Base-by-base conservation (phyloP, 2,797 vertebrate genomes). In the Sylvia borin region DNA sequence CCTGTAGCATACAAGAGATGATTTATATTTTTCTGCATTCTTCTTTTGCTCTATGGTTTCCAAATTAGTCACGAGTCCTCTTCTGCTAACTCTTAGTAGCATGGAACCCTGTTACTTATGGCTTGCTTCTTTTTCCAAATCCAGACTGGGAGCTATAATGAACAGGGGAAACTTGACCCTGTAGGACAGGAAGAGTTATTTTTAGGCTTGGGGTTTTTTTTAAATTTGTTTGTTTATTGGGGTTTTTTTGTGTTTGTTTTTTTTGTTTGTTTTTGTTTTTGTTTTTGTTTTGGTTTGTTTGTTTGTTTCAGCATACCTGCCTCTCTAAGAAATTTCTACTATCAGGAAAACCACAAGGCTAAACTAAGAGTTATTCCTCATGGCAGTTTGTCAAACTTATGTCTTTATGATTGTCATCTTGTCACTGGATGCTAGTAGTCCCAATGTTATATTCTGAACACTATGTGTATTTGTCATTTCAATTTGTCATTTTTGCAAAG, bases 401-500 rank as follows among this genome's bases (percentile, higher is more conserved):
- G 27, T 13, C 31, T 73, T 67, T 89, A 55, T 71, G 57, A 26
- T 16, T 78, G 53, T n/a, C 42, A 7, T 48, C 38, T 58, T 87
- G 64, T 76, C 67, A 57, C 24, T 53, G 34, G 50, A 79, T 64
- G 34, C n/a, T 70, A 17, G 25, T n/a, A 86, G 36, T 53, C 18
- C 38, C 70, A 38, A 68, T 68, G 16, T 66, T 82, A 26, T 21
- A 67, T 61, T 27, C 42, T 70, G 42, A 60, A 40, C 5, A 3
- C 10, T 66, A 45, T 1, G 0, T 22, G 13, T 1, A 21, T 66
- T 89, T 93, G 55, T 87, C 80, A 73, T 73, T 75, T 90, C 9
- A 9, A 57, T 80, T 85, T 94, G 68, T 61, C 36, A 54, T 40
- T 94, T 92, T 80, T 74, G 34, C 32, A 85, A 60, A 91, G 34